Evolutionary conservation across 35 echinoderm and acorn worm genomes (phyloP).

Genomic region (Acanthaster planci): DNA sequence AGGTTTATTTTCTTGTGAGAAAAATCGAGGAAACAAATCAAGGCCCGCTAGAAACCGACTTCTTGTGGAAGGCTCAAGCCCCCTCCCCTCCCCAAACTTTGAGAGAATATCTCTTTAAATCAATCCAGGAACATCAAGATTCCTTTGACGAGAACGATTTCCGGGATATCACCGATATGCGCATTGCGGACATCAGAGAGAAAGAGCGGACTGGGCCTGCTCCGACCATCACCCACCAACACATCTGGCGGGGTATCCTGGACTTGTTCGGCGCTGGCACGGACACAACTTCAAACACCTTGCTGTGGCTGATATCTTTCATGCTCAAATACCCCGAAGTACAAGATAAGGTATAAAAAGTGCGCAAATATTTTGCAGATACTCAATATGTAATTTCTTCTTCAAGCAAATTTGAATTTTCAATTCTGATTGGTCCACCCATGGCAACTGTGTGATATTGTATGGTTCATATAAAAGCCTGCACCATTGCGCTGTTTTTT

Average conservation of each 20-base stretch:
- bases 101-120: too few relatives aligned
- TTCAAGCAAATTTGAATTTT: too few relatives aligned
- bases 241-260: slow-evolving; percentile 35
- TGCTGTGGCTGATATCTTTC: slow-evolving; percentile 44
- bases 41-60: too few relatives aligned
- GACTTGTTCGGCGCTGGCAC: slow-evolving; percentile 65
- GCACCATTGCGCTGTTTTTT: neutral
- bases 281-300: slow-evolving; percentile 62
- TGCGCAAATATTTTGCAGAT: neutral
- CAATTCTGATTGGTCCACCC: too few relatives aligned
- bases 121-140: neutral
- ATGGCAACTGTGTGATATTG: neutral
- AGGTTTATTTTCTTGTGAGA: too few relatives aligned
- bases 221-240: neutral
- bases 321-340: slow-evolving; percentile 43
- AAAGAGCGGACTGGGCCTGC: neutral
- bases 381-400: too few relatives aligned
- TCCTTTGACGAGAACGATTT: neutral
- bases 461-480: neutral
- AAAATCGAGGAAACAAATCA: too few relatives aligned
- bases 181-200: neutral
- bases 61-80: too few relatives aligned
- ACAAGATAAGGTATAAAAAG: slow-evolving; percentile 45
- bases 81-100: too few relatives aligned
- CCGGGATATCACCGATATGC: neutral